A percentile compares a stretch with the other conserved stretches of the same genome.
Conservation (phyloP, 2,888 invertebrate genomes). For the Fragum fragum region DNA sequence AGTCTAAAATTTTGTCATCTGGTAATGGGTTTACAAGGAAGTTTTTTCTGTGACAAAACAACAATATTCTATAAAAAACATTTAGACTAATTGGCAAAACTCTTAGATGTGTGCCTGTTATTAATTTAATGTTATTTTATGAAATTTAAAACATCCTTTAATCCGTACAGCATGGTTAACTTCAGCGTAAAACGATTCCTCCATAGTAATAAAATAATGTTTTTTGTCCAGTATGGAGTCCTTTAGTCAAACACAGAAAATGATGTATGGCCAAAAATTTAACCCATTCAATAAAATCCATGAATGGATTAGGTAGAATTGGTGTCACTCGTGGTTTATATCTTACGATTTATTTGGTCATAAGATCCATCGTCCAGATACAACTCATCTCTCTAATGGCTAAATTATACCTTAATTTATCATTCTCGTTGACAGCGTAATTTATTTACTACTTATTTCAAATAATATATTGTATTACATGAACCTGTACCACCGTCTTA, state of each 20-base stretch:
- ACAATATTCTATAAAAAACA: too few relatives aligned
- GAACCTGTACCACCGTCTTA: neutral
- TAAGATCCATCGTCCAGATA: neutral
- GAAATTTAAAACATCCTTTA: too few relatives aligned
- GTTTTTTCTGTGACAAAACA: too few relatives aligned
- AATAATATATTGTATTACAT: neutral
- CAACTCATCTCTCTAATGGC: neutral
- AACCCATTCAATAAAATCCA: neutral
- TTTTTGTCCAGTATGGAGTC: neutral
- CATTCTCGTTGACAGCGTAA: slow-evolving; percentile 8
- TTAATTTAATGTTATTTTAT: too few relatives aligned
- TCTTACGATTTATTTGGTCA: neutral
- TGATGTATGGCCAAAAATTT: neutral
- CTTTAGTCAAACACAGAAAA: neutral
- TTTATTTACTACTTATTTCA: neutral
- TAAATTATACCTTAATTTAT: slow-evolving; percentile 8
- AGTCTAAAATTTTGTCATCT: too few relatives aligned
- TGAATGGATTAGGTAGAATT: slow-evolving; percentile 1
- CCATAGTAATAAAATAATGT: neutral
- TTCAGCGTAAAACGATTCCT: neutral
- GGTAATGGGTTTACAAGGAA: too few relatives aligned
- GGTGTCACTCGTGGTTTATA: neutral
- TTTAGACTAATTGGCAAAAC: too few relatives aligned
- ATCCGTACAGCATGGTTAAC: too few relatives aligned
- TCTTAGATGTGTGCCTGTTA: too few relatives aligned